Evolutionary conservation across 2,888 invertebrate genomes (phyloP), one percentile per base, ranked within the genome.

Genomic region (Agrotis ipsilon): DNA sequence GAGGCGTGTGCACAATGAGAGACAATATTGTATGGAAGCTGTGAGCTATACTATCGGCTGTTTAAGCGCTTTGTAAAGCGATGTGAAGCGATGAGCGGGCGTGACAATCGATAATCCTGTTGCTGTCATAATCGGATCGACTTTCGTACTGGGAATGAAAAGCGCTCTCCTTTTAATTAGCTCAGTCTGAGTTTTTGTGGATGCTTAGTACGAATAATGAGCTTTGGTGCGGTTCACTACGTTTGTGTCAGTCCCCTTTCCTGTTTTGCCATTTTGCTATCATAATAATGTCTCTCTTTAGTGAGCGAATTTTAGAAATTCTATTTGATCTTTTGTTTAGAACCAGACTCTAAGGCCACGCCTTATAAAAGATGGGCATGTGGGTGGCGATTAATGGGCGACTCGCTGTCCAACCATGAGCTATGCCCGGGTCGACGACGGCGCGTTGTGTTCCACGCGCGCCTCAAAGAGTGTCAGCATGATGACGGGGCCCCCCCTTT

Each of bases 21-120:
- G 88, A 90, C 90, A 87, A 89, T 90, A 89, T 89, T 88, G 89
- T 87, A 87, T 88, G 87, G 88, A 90, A 89, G 90, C 87, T 89
- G 86, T 88, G 88, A 88, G 82, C 81, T 83, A 78, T 81, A 78
- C 75, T 74, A 74, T 74, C 65, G 72, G 80, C 75, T 75, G 79
- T 81, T 80, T 73, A 81, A 72, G 72, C 72, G 80, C 80, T 80
- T 65, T 75, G 81, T 79, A 80, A 80, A 80, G 80, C 79, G 70
- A 78, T 69, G 62, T 48, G 57, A 65, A 78, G 78, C 72, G 66
- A 65, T 57, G 68, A 69, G 43, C 61, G 51, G 43, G 66, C 49
- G 59, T 54, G 63, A 62, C 67, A 65, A 66, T 81, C 72, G 66
- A 79, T 78, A 75, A 79, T 75, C 69, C 68, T 63, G 66, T 61